phyloP scores from a whole-genome alignment of 2,888 invertebrate species.

The Spicauda simplicius region DNA sequence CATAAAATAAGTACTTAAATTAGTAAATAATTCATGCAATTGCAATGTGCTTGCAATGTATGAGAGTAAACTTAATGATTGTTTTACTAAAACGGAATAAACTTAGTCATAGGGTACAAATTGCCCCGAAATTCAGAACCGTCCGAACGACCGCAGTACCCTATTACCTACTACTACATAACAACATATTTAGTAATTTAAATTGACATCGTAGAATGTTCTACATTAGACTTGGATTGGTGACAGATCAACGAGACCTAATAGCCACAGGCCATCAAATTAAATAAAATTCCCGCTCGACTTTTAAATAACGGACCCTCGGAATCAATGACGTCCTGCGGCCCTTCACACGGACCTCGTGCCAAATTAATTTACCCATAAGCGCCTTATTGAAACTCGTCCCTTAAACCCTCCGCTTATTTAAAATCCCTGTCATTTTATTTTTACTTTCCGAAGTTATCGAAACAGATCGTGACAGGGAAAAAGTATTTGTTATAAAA shows the following conservation, averaged over 20 bases:
- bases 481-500: not conserved
- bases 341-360: constrained; percentile 50
- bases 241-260: not conserved
- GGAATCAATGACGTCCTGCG: constrained; percentile 28
- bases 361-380: constrained; percentile 51
- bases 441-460: constrained; percentile 17
- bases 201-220: too few species aligned
- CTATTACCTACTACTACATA: too few species aligned
- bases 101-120: too few species aligned
- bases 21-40: too few species aligned
- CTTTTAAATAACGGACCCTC: constrained; percentile 23
- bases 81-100: too few species aligned
- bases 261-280: constrained; percentile 9
- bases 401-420: constrained; percentile 13
- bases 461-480: not conserved
- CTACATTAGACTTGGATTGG: not conserved
- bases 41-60: too few species aligned
- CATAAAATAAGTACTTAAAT: too few species aligned
- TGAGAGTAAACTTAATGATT: too few species aligned
- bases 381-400: constrained; percentile 50
- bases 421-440: constrained; percentile 16
- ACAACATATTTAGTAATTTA: too few species aligned
- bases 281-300: constrained; percentile 17
- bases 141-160: too few species aligned
- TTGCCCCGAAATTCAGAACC: too few species aligned